These are phyloP conservation scores for Astropecten irregularis DNA, from an alignment of 53 echinoderm and acorn worm species.

Conservation along the genomic window DNA sequence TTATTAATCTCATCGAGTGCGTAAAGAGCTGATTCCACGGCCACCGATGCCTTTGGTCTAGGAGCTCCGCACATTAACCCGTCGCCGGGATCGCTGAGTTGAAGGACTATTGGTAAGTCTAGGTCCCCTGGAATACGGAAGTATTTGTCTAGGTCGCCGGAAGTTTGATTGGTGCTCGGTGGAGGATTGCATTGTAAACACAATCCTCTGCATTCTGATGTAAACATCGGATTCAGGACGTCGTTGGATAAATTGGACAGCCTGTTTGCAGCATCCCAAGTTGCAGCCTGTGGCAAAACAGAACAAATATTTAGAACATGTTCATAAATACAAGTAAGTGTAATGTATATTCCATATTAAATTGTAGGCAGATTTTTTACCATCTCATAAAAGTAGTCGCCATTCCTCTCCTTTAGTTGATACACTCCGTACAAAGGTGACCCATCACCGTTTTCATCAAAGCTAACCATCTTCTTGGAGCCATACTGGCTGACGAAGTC, in stretches of 20 bases:
- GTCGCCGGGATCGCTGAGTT: slow-evolving; percentile 53
- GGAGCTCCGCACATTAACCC: slow-evolving; percentile 28
- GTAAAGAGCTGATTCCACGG: slow-evolving; percentile 52
- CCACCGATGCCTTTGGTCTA: slow-evolving; percentile 1
- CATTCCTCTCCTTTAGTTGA: background rate
- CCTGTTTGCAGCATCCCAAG: slow-evolving; percentile 40
- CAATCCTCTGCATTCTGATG: slow-evolving; percentile 47
- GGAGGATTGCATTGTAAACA: slow-evolving; percentile 60
- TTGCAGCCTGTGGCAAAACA: too few relatives aligned
- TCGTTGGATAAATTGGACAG: slow-evolving; percentile 7
- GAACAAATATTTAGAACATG: too few relatives aligned
- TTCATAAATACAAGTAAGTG: too few relatives aligned
- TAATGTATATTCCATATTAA: too few relatives aligned
- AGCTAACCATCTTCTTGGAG: slow-evolving; percentile 39
- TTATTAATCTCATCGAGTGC: slow-evolving; percentile 73
- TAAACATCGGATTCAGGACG: slow-evolving; percentile 10
- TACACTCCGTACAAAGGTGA: slow-evolving; percentile 18
- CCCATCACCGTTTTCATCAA: slow-evolving; percentile 69
- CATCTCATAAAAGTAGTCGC: background rate
- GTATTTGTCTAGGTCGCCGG: slow-evolving; percentile 8
- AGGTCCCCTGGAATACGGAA: slow-evolving; percentile 71
- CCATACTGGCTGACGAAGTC: slow-evolving; percentile 45
- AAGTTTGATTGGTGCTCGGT: background rate
- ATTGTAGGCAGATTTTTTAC: too few relatives aligned
- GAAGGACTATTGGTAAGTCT: slow-evolving; percentile 66